Evolutionary conservation across 2,797 vertebrate genomes (phyloP), one percentile per base, ranked within the genome.

Genomic region (Sebastes reedi): DNA sequence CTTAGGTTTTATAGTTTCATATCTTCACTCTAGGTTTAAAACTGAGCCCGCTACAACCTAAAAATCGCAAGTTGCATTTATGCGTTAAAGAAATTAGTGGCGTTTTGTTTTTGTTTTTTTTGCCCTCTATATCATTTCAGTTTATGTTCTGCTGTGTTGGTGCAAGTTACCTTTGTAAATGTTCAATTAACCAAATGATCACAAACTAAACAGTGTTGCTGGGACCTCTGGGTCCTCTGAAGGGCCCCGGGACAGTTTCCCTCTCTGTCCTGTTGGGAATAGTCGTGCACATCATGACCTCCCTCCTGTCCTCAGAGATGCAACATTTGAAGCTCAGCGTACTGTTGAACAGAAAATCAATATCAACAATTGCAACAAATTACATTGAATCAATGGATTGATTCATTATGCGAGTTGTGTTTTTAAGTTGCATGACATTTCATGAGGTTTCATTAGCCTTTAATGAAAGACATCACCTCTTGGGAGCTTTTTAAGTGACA

Each of bases 331-430:
- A 72, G 24, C 20, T 55, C 10, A 32, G 30, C 30, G 36, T 70
- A 20, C 2, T 27, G 13, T 27, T 2, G 25, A 59, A 77, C 62
- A 72, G 64, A n/a, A 46, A 74, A 83, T 91, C 81, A 80, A 81
- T 86, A 79, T 22, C 67, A 74, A 52, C 73, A 70, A 39, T 80
- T 80, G 73, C 25, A 34, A 78, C 76, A 58, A 75, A 88, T 88
- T 64, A 84, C 54, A 46, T 1, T 16, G 6, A 76, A 67, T 84
- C 64, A 32, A 72, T 80, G 62, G 11, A 78, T n/a, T 30, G 71
- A 85, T 82, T 77, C 6, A 62, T 58, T 65, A 34, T 62, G 18
- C 16, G 4, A 70, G 16, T 1, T 65, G 39, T 16, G 20, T 3
- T 50, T 82, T 68, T 64, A 16, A 30, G 10, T 22, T 16, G 29